Conservation (phyloP, 2,888 invertebrate species). For the Lottia scabra region DNA sequence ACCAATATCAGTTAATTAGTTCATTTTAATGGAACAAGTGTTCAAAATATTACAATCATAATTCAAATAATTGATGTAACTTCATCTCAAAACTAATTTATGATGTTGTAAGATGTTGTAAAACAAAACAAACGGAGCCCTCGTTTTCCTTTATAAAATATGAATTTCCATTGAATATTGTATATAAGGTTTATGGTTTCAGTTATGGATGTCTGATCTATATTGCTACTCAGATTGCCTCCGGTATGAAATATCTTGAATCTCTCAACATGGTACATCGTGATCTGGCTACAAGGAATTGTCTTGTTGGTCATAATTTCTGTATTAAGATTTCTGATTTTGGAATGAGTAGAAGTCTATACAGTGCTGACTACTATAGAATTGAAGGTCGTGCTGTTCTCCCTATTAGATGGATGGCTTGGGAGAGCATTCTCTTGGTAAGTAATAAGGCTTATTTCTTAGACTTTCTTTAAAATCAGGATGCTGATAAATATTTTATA, state of each 20-base stretch:
- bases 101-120: too few relatives aligned
- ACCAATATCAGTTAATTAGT: too few relatives aligned
- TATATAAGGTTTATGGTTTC: constrained; percentile 61
- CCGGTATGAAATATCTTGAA: constrained; percentile 91
- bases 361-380: constrained; percentile 81
- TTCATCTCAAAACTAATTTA: too few relatives aligned
- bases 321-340: constrained; percentile 72
- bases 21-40: too few relatives aligned
- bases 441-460: constrained; percentile 34
- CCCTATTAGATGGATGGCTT: constrained; percentile 91
- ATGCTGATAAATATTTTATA: too few relatives aligned
- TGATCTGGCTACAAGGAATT: constrained; percentile 88
- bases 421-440: constrained; percentile 81
- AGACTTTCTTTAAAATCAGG: too few relatives aligned
- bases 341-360: constrained; percentile 67
- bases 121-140: too few relatives aligned
- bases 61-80: too few relatives aligned
- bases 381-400: constrained; percentile 83
- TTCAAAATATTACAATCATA: too few relatives aligned
- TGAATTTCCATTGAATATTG: too few relatives aligned
- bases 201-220: constrained; percentile 86
- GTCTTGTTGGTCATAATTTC: constrained; percentile 85
- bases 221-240: constrained; percentile 86
- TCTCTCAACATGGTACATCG: constrained; percentile 90
- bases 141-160: too few relatives aligned